These are phyloP conservation scores for Apis mellifera DNA, from an alignment of 1,140 invertebrate species.

Conservation along the genomic window Amel_HAv3.1 CM009942.2:9895501-9896000, in stretches of 20 bases:
- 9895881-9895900: conserved; percentile 67
- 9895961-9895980: conserved; percentile 49
- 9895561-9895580: no score
- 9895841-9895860: conserved; percentile 64
- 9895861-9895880: conserved; percentile 67
- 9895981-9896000: conserved; percentile 57
- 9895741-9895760: background rate
- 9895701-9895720: no score
- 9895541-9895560: conserved; percentile 3
- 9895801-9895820: conserved; percentile 49
- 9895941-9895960: no score
- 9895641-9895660: no score
- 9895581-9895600: no score
- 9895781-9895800: conserved; percentile 43
- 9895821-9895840: conserved; percentile 58
- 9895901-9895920: conserved; percentile 53
- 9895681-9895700: no score
- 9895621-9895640: no score
- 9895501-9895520: conserved; percentile 30
- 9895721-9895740: no score
- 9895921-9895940: conserved; percentile 42
- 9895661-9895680: no score
- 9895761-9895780: conserved; percentile 30
- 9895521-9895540: background rate
- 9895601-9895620: no score